Evolutionary conservation across 2,113 vertebrate genomes (phyloP), one percentile per base, ranked within the genome.

Genomic region (Rhabdomys dilectus): DNA sequence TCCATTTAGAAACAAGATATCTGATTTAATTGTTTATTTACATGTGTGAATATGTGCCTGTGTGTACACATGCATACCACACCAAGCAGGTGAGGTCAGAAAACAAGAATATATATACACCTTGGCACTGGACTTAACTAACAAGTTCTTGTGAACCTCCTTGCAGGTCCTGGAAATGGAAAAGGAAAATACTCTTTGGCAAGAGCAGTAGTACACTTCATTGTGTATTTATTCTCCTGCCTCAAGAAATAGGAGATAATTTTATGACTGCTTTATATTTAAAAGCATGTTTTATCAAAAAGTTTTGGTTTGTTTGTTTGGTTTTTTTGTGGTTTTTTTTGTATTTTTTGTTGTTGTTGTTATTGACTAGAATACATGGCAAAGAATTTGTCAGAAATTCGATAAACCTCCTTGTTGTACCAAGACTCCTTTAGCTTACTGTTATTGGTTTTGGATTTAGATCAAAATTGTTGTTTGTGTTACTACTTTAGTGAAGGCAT

Each of bases 1-100:
- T 85, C 88, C 87, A 98, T 58, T 98, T 98, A 98, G 88, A 97
- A 98, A 89, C 45, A 98, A 31, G 31, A 68, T 68, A 16, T 68
- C 66, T 68, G 1, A 6, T 68, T 66, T 68, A 36, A 68, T 26
- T 42, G 15, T 60, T 24, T 42, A 85, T 19, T 42, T 19, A 17
- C 24, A 26, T 42, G 24, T 26, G 26, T 9, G 7, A 13, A 29
- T 58, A 2, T 39, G 36, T n/a, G 12, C 21, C 36, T 24, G 6
- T n/a, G 53, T 58, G 5, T 26, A 39, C 58, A 53, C 4, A 26
- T 26, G 3, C 22, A 82, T 84, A 82, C 56, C 22, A 17, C n/a
- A 42, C 15, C 2, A 7, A 62, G 22, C 81, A 29, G 22, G 13
- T 84, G 24, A 62, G n/a, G n/a, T 60, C 36, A 82, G 36, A 58